Evolutionary conservation across 1,140 invertebrate species (phyloP), one percentile per base, ranked within the genome.

Genomic region (Drosophila virilis): DNA sequence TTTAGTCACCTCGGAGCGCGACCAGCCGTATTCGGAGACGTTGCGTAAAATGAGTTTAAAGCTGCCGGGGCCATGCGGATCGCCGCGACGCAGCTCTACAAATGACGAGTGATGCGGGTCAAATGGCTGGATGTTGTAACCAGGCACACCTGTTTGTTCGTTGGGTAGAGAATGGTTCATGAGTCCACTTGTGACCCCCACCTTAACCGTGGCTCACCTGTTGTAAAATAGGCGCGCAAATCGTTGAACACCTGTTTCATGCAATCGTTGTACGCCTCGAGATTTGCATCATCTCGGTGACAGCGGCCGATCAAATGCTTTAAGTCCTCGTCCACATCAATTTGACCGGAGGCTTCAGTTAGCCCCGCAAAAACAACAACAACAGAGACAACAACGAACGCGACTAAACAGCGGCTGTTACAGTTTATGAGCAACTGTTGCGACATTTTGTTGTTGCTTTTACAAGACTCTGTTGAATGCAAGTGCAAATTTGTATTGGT

Each of bases 1-100:
- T 92, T 95, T 96, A 6, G 95, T 97, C 40, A 97, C 95, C 92
- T 95, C 95, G 8, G 96, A 97, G 1, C 93, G 82, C 0, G 94
- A 93, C 96, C 96, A 97, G 17, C 96, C 96, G 48, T 93, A 94
- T 89, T 97, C 96, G 9, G 93, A 95, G 1, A 97, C 95, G 83
- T 97, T 95, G 51, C 92, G 94, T 48, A 97, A 92, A n/a, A 93
- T 94, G 5, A 97, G 93, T 12, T 93, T 94, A 80, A 96, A 97
- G 15, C 93, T 94, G 22, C 78, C 91, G 17, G 91, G 69, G 35
- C 96, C 93, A 55, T 94, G 94, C 0, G 93, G 91, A 37, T 94
- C 93, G 28, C 95, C 94, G 7, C 95, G 93, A 17, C 93, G 93
- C 61, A 95, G 94, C 5, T 94, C 93, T 6, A 97, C 93, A 86